These are phyloP conservation scores for Phaedon cochleariae DNA, from an alignment of 2,888 invertebrate genomes.

Conservation along the genomic window DNA sequence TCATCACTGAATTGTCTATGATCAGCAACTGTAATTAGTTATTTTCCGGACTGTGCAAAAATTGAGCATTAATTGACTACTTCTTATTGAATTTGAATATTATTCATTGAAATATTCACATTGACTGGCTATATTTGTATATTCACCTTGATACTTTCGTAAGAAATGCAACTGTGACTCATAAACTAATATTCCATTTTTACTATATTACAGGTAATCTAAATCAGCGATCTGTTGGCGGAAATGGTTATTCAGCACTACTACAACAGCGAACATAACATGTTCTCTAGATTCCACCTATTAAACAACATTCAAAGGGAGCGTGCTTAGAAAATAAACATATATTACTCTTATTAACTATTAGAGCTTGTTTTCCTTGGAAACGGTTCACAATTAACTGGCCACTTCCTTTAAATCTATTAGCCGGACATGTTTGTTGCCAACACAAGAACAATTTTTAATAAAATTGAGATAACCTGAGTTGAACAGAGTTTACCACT, in stretches of 20 bases:
- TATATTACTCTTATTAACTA: constrained; percentile 33
- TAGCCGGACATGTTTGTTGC: constrained; percentile 31
- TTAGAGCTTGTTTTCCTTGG: constrained; percentile 29
- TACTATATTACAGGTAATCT: constrained; percentile 29
- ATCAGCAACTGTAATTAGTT: no score
- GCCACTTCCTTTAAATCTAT: constrained; percentile 34
- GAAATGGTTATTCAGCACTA: constrained; percentile 38
- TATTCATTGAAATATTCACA: no score
- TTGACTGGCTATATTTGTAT: no score
- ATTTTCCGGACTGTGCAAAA: no score
- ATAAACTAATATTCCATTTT: constrained; percentile 4
- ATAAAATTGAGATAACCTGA: background rate
- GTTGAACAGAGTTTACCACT: no score
- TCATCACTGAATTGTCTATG: no score
- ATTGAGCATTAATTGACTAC: no score
- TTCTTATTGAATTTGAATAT: no score
- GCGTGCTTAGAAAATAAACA: constrained; percentile 34
- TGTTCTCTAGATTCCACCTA: constrained; percentile 35
- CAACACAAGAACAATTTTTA: no score
- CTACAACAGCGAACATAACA: constrained; percentile 29
- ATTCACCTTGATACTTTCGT: no score
- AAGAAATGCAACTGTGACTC: no score
- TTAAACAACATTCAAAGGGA: constrained; percentile 30
- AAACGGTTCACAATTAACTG: constrained; percentile 28
- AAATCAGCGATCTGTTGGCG: constrained; percentile 39